These are phyloP conservation scores for Eulemur coronatus DNA, from an alignment of 2,797 vertebrate species.

Conservation along the genomic window DNA sequence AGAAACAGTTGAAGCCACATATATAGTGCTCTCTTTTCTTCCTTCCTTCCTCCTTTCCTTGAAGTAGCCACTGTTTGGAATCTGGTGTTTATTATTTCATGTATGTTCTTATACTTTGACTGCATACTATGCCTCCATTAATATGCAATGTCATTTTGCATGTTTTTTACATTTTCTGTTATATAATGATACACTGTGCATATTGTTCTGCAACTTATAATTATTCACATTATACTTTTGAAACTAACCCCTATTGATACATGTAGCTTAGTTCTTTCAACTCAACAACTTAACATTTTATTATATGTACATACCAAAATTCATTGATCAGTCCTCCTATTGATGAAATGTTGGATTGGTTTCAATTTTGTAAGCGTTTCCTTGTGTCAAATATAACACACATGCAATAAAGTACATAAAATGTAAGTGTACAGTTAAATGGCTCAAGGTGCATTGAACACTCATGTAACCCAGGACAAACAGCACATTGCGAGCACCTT, in stretches of 20 bases:
- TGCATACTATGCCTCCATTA: background rate
- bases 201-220: background rate
- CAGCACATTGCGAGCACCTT: background rate
- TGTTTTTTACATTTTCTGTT: background rate
- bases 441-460: background rate
- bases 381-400: background rate
- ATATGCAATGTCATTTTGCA: background rate
- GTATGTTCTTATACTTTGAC: background rate
- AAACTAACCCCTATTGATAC: background rate
- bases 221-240: background rate
- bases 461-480: background rate
- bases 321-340: background rate
- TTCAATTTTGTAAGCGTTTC: background rate
- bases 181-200: background rate
- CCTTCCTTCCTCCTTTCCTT: background rate
- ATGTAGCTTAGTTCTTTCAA: background rate
- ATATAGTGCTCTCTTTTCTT: background rate
- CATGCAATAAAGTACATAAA: background rate
- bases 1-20: background rate
- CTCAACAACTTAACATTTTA: background rate
- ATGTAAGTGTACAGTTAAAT: background rate
- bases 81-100: background rate
- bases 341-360: background rate
- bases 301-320: background rate
- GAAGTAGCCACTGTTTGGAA: background rate